These are phyloP conservation scores for Abramis brama DNA, from an alignment of 2,113 vertebrate species.

Conservation along the genomic window DNA sequence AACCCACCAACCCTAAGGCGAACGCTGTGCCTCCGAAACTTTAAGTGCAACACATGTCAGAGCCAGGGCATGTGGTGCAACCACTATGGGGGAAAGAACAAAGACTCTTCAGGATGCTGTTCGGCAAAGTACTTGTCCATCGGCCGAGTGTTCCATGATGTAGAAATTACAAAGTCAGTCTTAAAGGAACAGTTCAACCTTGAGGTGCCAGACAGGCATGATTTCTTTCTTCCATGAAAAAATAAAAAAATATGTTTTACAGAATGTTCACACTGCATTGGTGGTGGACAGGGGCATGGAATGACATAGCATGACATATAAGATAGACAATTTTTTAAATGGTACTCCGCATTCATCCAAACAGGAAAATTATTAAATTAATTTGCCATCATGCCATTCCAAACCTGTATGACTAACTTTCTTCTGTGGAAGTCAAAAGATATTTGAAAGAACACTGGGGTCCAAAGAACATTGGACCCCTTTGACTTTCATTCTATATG, in stretches of 20 bases:
- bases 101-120: background rate
- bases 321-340: too few species aligned
- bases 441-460: background rate
- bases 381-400: background rate
- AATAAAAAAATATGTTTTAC: background rate
- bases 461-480: background rate
- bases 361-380: background rate
- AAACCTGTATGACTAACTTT: background rate
- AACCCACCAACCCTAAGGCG: slow-evolving; percentile 4
- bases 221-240: background rate
- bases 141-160: background rate
- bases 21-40: background rate
- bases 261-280: background rate
- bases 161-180: slow-evolving; percentile 7
- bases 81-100: background rate
- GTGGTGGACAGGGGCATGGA: background rate
- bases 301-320: background rate
- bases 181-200: background rate
- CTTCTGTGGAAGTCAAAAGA: background rate
- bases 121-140: background rate
- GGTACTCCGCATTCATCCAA: background rate
- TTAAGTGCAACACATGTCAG: slow-evolving; percentile 15
- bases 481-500: background rate
- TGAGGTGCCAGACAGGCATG: background rate
- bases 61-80: slow-evolving; percentile 9